Percentiles rank a stretch among this genome's conserved stretches.
Evolutionary conservation across 2,797 vertebrate species (phyloP).

Genomic region (Dryobates pubescens): DNA sequence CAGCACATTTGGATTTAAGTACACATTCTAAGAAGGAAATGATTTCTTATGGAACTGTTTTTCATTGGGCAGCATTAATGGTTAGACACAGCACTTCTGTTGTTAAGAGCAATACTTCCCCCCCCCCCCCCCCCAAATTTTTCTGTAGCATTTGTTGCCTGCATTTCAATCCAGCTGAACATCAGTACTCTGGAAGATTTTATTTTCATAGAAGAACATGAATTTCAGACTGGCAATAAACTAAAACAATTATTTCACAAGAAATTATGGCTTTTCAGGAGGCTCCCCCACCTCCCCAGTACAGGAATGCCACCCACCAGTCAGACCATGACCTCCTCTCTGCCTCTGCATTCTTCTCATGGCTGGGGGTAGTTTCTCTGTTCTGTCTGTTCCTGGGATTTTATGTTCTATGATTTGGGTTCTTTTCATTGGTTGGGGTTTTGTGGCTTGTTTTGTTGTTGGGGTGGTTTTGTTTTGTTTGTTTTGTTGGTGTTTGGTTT

Average conservation of each 20-base stretch:
- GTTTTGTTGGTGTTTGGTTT: too few species aligned
- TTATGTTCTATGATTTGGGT: too few species aligned
- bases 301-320: not conserved
- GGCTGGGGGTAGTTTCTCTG: conserved; percentile 14
- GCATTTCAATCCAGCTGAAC: not conserved
- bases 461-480: too few species aligned
- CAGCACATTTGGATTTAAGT: not conserved
- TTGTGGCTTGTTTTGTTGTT: too few species aligned
- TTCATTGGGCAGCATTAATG: not conserved
- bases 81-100: not conserved
- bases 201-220: conserved; percentile 1
- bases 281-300: not conserved
- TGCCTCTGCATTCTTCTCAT: conserved; percentile 51
- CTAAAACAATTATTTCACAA: conserved; percentile 27
- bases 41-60: not conserved
- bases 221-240: not conserved
- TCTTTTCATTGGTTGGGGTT: too few species aligned
- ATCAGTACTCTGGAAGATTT: not conserved
- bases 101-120: too few species aligned
- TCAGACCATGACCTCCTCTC: conserved; percentile 39
- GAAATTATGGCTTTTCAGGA: not conserved
- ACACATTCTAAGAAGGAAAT: not conserved
- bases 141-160: conserved; percentile 13
- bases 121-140: not conserved
- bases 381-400: not conserved